Evolutionary conservation across 1,140 invertebrate genomes (phyloP), one percentile per base, ranked within the genome.

Genomic region (Bombus picipes): DNA sequence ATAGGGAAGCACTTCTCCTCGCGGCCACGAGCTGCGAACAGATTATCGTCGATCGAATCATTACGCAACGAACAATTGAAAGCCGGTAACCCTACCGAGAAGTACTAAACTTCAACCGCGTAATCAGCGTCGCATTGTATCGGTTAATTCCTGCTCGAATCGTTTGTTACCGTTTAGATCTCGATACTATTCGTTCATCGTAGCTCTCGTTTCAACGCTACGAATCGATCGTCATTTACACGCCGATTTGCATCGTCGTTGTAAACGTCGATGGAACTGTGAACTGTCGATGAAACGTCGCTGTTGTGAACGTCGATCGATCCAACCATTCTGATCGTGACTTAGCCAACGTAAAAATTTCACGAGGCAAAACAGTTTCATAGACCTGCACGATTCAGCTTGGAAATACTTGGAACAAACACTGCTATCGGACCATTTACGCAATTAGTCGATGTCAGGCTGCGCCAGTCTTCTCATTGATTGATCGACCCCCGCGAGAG

Each of bases 391-490:
- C 59, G 9, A 13, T 4, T 28, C 28, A 25, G 28, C 10, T 39
- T 65, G 53, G 32, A 62, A 76, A 86, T 32, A 71, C 43, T 18
- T 1, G 8, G 25, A 77, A 83, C 47, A 73, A 75, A 6, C 70
- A 22, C 2, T 28, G 73, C 80, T 89, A 77, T 86, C 83, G 78
- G 41, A 53, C 47, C 72, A 75, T 88, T 89, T 87, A 87, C 68
- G 87, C 85, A 85, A 91, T 93, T 91, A 89, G 88, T 87, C 85
- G 81, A 90, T 91, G 89, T 92, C 85, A 83, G 76, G 85, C 86
- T 86, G 88, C 53, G 59, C 65, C 82, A 81, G 79, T 81, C 85
- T 81, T 68, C 73, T 68, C 90, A 87, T 91, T 89, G 91, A 93
- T 92, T 89, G 91, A 93, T 93, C 88, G 89, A 87, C 85, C 87